These are phyloP conservation scores for Tridacna gigas DNA, from an alignment of 2,888 invertebrate genomes.

Conservation along the genomic window DNA sequence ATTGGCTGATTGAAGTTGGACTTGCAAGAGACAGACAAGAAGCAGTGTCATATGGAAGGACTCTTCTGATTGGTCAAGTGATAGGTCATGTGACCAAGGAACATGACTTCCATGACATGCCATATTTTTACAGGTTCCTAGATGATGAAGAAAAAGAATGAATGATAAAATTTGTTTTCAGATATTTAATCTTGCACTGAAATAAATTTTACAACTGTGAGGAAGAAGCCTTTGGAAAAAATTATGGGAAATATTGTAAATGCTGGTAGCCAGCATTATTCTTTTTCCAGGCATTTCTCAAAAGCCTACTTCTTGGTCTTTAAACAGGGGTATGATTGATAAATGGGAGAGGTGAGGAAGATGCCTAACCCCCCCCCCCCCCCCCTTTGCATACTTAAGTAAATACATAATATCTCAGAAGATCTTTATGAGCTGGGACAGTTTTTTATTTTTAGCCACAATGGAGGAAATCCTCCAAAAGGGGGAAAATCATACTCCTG, in stretches of 20 bases:
- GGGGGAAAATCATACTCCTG: too few species aligned
- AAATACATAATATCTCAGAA: too few species aligned
- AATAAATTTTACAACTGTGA: background rate
- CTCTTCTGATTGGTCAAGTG: slow-evolving; percentile 93
- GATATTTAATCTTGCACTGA: too few species aligned
- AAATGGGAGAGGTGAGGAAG: too few species aligned
- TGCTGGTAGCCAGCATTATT: background rate
- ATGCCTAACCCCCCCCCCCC: too few species aligned
- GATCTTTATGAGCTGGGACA: too few species aligned
- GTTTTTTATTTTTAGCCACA: too few species aligned
- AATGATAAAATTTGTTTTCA: background rate
- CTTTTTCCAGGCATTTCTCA: too few species aligned
- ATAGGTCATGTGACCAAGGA: slow-evolving; percentile 93
- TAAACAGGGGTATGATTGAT: too few species aligned
- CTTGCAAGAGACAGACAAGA: slow-evolving; percentile 92
- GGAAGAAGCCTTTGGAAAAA: background rate
- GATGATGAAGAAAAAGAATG: slow-evolving; percentile 36
- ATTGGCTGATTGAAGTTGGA: slow-evolving; percentile 94
- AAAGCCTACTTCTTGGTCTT: too few species aligned
- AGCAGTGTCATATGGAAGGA: slow-evolving; percentile 92
- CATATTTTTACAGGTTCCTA: slow-evolving; percentile 91
- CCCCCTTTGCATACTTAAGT: too few species aligned
- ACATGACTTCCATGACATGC: slow-evolving; percentile 92
- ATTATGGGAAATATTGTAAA: background rate
- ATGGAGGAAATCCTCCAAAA: too few species aligned